Base-by-base conservation (phyloP, 2,888 invertebrate genomes). In the Calephelis perditalis region DNA sequence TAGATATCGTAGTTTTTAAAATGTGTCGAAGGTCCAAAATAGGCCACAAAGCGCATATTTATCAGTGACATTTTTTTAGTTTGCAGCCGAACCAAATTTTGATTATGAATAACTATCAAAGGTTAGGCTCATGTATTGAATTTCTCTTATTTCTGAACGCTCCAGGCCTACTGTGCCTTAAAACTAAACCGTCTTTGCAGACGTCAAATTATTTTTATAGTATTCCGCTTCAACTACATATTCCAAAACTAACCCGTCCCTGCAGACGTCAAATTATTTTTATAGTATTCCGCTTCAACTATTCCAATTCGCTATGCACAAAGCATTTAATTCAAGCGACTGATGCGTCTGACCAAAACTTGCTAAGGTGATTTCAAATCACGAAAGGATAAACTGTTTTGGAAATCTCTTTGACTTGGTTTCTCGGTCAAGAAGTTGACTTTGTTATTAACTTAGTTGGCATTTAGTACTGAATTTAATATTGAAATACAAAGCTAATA, bases 381-480 rank as follows among this genome's bases (percentile, higher is more conserved):
- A 26, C 49, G 49, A 49, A 9, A 15, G 26, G 26, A 49, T 49
- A 49, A 49, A 49, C 49, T 49, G 49, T 49, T 49, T 49, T 26
- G 49, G 26, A 10, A 49, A 49, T 49, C 49, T 49, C 49, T 49
- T 49, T 49, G 49, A 49, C 9, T 49, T 15, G 49, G 49, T 49
- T 26, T 5, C 26, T 49, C 26, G 10, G 49, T 10, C 9, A 10
- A 10, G 49, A 49, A 49, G 15, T 26, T 15, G 5, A 5, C 26
- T 11, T 5, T 12, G 26, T 15, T 47, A 15, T 49, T 26, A 49
- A 49, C 26, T 49, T 15, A 26, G 47, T 15, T 12, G 47, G 9
- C 49, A 49, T 15, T 49, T 49, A 26, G 26, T 26, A 15, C 26
- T 26, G 49, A 49, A 49, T 15, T 49, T 49, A 49, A 49, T 26